Evolutionary conservation across 2,797 vertebrate genomes (phyloP).

Genomic region (Syngnathus acus): DNA sequence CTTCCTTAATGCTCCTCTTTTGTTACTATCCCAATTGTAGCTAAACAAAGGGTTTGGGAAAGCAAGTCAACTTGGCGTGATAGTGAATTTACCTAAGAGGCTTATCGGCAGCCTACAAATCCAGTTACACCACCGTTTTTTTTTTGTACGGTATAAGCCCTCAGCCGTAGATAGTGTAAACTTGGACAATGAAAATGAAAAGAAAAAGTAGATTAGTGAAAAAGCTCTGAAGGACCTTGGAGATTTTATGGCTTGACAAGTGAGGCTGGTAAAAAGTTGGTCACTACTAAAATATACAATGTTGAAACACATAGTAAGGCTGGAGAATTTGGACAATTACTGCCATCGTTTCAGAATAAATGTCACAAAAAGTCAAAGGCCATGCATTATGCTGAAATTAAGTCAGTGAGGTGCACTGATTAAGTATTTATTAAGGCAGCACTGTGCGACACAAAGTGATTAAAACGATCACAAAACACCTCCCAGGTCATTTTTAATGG

Average conservation of each 20-base stretch:
- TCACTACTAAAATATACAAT: no score
- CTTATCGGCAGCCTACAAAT: conserved; percentile 59
- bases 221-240: conserved; percentile 28
- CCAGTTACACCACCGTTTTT: conserved; percentile 30
- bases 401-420: neutral
- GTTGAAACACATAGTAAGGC: no score
- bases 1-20: conserved; percentile 35
- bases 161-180: conserved; percentile 32
- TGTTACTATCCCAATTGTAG: conserved; percentile 27
- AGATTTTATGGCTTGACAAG: conserved; percentile 18
- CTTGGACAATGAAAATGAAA: conserved; percentile 41
- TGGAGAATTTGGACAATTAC: no score
- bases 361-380: no score
- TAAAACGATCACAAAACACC: neutral
- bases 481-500: neutral
- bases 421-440: neutral
- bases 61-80: conserved; percentile 43
- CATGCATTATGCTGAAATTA: no score
- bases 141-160: conserved; percentile 27
- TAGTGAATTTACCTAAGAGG: conserved; percentile 64
- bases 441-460: neutral
- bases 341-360: no score
- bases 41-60: conserved; percentile 32
- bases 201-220: conserved; percentile 43
- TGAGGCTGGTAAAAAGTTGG: neutral